A percentile compares a stretch with the other conserved stretches of the same genome.
Conservation (phyloP, 92 coral and sea anemone genomes). For the Zoanthus sociatus region DNA sequence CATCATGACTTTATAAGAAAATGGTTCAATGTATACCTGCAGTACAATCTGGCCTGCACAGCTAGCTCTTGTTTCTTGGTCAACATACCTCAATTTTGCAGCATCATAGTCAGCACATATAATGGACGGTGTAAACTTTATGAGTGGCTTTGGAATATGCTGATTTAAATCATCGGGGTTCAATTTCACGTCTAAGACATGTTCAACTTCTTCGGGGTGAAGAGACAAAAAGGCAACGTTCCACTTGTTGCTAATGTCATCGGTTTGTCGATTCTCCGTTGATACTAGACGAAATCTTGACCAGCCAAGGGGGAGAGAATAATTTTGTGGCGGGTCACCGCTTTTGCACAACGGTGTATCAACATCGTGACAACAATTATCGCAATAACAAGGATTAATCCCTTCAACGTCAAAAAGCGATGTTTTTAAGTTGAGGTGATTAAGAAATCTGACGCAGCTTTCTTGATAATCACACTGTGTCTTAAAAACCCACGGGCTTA, state of each 20-base stretch:
- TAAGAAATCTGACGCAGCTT: slow-evolving; percentile 83
- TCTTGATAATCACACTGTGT: slow-evolving; percentile 90
- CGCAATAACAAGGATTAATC: slow-evolving; percentile 96
- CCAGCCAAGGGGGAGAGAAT: slow-evolving; percentile 98
- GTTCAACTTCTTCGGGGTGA: slow-evolving; percentile 63
- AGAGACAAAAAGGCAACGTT: slow-evolving; percentile 95
- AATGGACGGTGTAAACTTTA: slow-evolving; percentile 95
- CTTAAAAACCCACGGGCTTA: slow-evolving; percentile 75
- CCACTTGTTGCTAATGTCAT: slow-evolving; percentile 64
- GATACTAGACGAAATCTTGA: slow-evolving; percentile 84
- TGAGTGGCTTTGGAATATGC: slow-evolving; percentile 73
- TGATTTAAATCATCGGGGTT: slow-evolving; percentile 56
- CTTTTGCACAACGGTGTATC: slow-evolving; percentile 94
- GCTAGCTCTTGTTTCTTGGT: slow-evolving; percentile 70
- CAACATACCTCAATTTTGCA: slow-evolving; percentile 74
- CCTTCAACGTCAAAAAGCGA: slow-evolving; percentile 81
- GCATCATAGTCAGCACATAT: slow-evolving; percentile 98
- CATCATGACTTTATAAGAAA: slow-evolving; percentile 90
- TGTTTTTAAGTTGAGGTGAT: slow-evolving; percentile 72
- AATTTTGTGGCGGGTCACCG: slow-evolving; percentile 92
- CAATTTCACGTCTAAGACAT: slow-evolving; percentile 66
- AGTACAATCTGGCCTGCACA: slow-evolving; percentile 91
- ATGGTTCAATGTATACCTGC: slow-evolving; percentile 94
- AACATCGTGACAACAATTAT: slow-evolving; percentile 92
- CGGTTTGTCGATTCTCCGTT: slow-evolving; percentile 50